Conservation (phyloP, 2,113 vertebrate genomes). For the Diglossa brunneiventris region DNA sequence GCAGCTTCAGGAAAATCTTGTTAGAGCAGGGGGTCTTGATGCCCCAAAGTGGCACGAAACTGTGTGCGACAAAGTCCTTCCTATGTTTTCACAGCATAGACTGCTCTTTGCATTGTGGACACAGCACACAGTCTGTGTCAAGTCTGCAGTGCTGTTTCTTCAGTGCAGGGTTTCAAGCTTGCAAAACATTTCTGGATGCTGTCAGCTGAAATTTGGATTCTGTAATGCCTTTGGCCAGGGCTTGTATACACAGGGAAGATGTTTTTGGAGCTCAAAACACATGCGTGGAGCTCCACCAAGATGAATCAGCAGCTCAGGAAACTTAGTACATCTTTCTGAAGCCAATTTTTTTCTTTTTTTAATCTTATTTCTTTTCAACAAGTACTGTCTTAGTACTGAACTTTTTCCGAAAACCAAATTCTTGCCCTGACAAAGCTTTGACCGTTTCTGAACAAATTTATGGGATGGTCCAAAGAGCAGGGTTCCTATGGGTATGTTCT, state of each 20-base stretch:
- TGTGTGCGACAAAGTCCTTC: rapidly evolving
- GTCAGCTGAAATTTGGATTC: constrained; percentile 41
- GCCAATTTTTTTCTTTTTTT: not conserved
- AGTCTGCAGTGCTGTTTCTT: not conserved
- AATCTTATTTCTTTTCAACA: not conserved
- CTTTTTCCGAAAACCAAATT: not conserved
- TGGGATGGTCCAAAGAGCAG: not conserved
- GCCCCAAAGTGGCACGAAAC: not conserved
- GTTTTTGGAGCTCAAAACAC: constrained; percentile 43
- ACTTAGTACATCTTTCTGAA: not conserved
- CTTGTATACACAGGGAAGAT: constrained; percentile 50
- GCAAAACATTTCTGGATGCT: constrained; percentile 47
- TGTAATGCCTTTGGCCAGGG: constrained; percentile 35
- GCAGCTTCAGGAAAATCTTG: not conserved
- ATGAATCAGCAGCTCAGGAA: constrained; percentile 68
- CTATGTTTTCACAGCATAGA: not conserved
- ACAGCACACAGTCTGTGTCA: too few relatives aligned
- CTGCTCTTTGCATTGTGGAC: not conserved
- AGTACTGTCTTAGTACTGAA: not conserved
- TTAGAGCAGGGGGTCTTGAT: not conserved
- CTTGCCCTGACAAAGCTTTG: not conserved
- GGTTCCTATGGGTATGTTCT: not conserved
- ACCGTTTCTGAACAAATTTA: not conserved
- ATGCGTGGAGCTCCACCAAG: constrained; percentile 57
- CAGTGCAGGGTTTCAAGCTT: not conserved